Base-by-base conservation (phyloP, 2,888 invertebrate species). In the Andrena chrysosceles region DNA sequence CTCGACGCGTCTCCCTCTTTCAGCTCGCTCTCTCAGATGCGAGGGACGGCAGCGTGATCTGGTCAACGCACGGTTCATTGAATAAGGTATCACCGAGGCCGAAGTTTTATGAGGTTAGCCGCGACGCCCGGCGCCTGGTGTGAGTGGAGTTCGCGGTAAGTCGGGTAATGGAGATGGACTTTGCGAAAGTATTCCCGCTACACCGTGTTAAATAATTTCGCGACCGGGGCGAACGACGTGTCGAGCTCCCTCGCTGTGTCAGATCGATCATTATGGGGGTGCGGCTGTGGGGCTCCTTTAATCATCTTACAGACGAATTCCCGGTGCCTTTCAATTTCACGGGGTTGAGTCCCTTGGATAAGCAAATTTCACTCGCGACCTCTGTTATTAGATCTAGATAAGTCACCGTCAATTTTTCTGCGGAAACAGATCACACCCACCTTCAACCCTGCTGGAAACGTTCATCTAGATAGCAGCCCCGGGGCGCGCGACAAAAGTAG, bases 101-200 rank as follows among this genome's bases (percentile, higher is more conserved):
- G 69, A 64, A 84, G 73, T 78, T 86, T 86, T 81, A 86, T 72
- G 78, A 83, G 67, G 71, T 81, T 73, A 83, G 42, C 68, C 26
- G 4, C 64, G n/a, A 35, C 56, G 48, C 7, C 42, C n/a, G 10
- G 20, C n/a, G 31, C 7, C 8, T n/a, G 59, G 48, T n/a, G 69
- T 54, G 73, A 70, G 56, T 20, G 75, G 70, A 70, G 74, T 75
- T 75, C 62, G 64, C 20, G 54, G 52, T 66, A 77, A 81, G 72
- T 77, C 76, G 48, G 69, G 59, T 69, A 81, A 81, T 69, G 82
- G 81, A 59, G 77, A 70, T 72, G 68, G 76, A 76, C 81, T 83
- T 81, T 76, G 77, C 59, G 76, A 81, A 75, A 83, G 81, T 83
- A 71, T 75, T 71, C 23, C 10, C n/a, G 54, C 75, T 52, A 52